Evolutionary conservation across 2,113 vertebrate species (phyloP), one percentile per base, ranked within the genome.

Genomic region (Oxyura jamaicensis): DNA sequence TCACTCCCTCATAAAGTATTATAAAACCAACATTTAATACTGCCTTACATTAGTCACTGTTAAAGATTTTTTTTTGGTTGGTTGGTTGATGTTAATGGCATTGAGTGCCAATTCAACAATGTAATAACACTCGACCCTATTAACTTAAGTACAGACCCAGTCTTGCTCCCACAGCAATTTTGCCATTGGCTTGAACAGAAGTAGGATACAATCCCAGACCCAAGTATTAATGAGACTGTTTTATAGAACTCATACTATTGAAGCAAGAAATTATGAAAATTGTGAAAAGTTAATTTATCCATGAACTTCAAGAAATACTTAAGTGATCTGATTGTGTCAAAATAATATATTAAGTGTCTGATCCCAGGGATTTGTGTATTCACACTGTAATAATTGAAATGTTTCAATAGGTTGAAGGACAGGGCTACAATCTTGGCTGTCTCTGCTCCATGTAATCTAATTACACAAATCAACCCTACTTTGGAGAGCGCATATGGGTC

Each of bases 81-180:
- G 69, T 88, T 93, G 90, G 95, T 94, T 93, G 93, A 94, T 96
- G 94, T 93, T 96, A 97, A 56, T 91, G 94, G 73, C 86, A 88
- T n/a, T 71, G 75, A 95, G 84, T 95, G 95, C 91, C 95, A 84
- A 75, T 93, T 95, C 95, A 94, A 93, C 95, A 97, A 92, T 52
- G 85, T 67, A 91, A 71, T 95, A 90, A 78, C 80, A 90, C 67
- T 93, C 22, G 7, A 95, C 74, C 72, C 35, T 83, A 83, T 93
- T 92, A 95, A 95, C 90, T 96, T 95, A 95, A 97, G 96, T 87
- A 95, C 71, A 88, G 62, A 73, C 75, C 69, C n/a, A 76, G 66
- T 69, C 79, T 83, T 94, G 86, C 71, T 95, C 93, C 81, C 81
- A 92, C 53, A 88, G 95, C 83, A 93, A 62, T 96, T 96, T 79